Percentiles rank a stretch among this genome's conserved stretches.
phyloP scores from a whole-genome alignment of 1,140 invertebrate genomes.

The Drosophila neocordata region DNA sequence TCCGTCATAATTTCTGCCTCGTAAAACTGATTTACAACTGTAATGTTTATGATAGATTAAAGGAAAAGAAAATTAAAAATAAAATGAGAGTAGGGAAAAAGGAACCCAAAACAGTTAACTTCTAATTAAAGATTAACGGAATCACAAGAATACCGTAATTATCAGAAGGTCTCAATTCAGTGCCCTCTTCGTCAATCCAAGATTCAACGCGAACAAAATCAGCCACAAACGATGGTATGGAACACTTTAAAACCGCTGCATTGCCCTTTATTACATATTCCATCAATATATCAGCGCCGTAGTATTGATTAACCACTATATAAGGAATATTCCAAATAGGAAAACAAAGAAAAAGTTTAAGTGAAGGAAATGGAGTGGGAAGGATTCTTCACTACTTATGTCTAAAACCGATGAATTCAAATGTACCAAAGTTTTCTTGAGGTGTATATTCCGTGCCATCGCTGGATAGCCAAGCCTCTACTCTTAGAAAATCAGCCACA shows the following conservation, averaged over 20 bases:
- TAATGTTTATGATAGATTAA: slow-evolving; percentile 52
- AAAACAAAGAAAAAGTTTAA: slow-evolving; percentile 13
- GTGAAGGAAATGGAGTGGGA: slow-evolving; percentile 1
- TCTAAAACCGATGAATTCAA: slow-evolving; percentile 3
- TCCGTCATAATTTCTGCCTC: slow-evolving; percentile 91
- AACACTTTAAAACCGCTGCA: slow-evolving; percentile 87
- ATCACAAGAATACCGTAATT: slow-evolving; percentile 83
- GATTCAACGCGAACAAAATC: slow-evolving; percentile 88
- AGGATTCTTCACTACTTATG: slow-evolving; percentile 35
- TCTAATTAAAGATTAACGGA: not conserved
- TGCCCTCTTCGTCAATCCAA: slow-evolving; percentile 86
- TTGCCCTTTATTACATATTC: slow-evolving; percentile 88
- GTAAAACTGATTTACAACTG: slow-evolving; percentile 92
- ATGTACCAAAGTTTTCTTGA: slow-evolving; percentile 70
- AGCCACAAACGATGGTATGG: slow-evolving; percentile 87
- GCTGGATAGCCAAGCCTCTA: slow-evolving; percentile 94
- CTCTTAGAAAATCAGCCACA: slow-evolving; percentile 94
- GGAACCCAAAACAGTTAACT: slow-evolving; percentile 27
- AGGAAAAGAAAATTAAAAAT: slow-evolving; percentile 32
- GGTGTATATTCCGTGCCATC: slow-evolving; percentile 87
- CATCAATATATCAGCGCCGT: slow-evolving; percentile 90
- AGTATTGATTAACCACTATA: slow-evolving; percentile 91
- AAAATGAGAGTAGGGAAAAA: slow-evolving; percentile 16
- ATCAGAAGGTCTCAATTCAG: slow-evolving; percentile 82
- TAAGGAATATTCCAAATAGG: slow-evolving; percentile 14